Base-by-base conservation (phyloP, 1,140 invertebrate genomes). In the Brachystomella parvula region DNA sequence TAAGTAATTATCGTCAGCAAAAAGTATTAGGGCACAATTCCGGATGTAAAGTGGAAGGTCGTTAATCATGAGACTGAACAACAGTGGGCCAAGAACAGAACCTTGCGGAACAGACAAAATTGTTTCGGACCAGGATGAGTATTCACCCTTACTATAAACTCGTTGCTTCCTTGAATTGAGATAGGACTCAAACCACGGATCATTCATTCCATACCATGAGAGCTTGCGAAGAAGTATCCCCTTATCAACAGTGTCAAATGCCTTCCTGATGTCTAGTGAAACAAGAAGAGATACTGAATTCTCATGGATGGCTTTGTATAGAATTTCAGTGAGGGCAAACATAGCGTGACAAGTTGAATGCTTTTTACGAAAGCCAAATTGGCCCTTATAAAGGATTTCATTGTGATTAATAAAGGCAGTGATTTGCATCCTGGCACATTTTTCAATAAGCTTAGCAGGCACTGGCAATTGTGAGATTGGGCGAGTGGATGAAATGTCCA, bases 401-500 rank as follows among this genome's bases (percentile, higher is more conserved):
- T 58, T 53, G 15, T 15, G 3, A 53, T 53, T 15, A 3, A 53
- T 3, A 24, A 53, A 53, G 3, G 9, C 24, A 15, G 6, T 6
- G 15, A 24, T 15, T 15, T 53, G 49, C 6, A 24, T 21, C 15
- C 24, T n/a, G 3, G 24, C 49, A 6, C 3, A 6, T 53, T 53
- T 15, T 53, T 53, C 49, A 21, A n/a, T n/a, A 6, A 53, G 9
- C 24, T 53, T 53, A 15, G 49, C 49, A 15, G 24, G 49, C 15
- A n/a, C 24, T 26, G 24, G 9, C 24, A 6, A 15, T 3, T 15
- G 9, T 9, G 49, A 53, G 24, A 53, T 53, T 53, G 49, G 49
- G 9, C 49, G 9, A 6, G 90, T 74, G 91, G n/a, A n/a, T n/a
- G n/a, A n/a, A n/a, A n/a, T n/a, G n/a, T n/a, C 87, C 80, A 77